Evolutionary conservation across 2,113 vertebrate species (phyloP), one percentile per base, ranked within the genome.

Genomic region (Tragelaphus strepsiceros): DNA sequence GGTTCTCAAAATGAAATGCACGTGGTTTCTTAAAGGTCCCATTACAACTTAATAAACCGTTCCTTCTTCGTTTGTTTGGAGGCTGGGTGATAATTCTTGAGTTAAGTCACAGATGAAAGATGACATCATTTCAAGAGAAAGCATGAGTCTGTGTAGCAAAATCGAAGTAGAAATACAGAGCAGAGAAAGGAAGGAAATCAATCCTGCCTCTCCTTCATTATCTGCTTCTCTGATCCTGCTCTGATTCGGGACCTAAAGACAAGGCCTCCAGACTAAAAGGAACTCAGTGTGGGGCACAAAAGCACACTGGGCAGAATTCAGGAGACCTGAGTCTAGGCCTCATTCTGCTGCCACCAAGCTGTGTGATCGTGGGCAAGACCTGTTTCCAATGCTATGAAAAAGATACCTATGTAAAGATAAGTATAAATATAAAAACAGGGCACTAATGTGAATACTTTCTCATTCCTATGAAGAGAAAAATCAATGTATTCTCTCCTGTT

Each of bases 371-470:
- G 54, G 28, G 24, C 54, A 91, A 83, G 39, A 64, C 16, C 21
- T 6, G 28, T 28, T 82, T 74, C 28, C 35, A 92, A 59, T 32
- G 56, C 43, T 90, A 19, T 77, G 6, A 82, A 80, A 92, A 88
- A 71, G 35, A 46, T 49, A 71, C 30, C 49, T 53, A 84, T 83
- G 32, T 22, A 82, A n/a, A 82, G 88, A 78, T 61, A 58, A 93
- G 61, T 3, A 54, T 77, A 97, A 97, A 88, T 2, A 59, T 67
- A 97, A 98, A 82, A 90, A 59, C 32, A 95, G 59, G 8, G 16
- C 17, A 85, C 77, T 74, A 78, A 71, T 85, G n/a, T 35, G 74
- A 93, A 88, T 26, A 71, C 4, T 59, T 86, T 43, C 89, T 89
- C 85, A 91, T 78, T 91, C 54, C 51, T 81, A 67, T 46, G 35